Conservation (phyloP, 2,797 vertebrate genomes). For the Anguilla megastoma region DNA sequence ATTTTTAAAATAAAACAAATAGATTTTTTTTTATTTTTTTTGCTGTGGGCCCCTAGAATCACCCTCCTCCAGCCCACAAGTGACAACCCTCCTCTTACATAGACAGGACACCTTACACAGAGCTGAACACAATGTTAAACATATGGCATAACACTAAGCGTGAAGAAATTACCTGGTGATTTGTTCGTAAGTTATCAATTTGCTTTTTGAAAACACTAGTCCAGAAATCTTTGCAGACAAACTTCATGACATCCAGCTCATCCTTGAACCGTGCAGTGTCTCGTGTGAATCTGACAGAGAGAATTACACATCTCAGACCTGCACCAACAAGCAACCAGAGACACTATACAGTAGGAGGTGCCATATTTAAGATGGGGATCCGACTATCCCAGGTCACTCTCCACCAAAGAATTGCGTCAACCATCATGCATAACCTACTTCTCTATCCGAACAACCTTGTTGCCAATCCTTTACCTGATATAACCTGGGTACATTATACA, state of each 20-base stretch:
- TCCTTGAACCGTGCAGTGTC: constrained; percentile 94
- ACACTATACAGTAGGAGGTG: background rate
- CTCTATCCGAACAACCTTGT: background rate
- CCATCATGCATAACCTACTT: background rate
- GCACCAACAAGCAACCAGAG: background rate
- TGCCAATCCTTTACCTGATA: background rate
- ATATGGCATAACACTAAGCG: background rate
- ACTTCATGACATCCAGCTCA: constrained; percentile 96
- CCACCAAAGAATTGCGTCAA: background rate
- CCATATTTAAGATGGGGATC: background rate
- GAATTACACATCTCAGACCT: constrained; percentile 32
- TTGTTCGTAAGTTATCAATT: constrained; percentile 92
- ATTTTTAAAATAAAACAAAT: too few relatives aligned
- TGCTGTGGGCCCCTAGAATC: too few relatives aligned
- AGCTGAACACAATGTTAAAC: background rate
- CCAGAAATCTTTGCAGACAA: constrained; percentile 97
- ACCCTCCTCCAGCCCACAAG: background rate
- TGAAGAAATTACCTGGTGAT: constrained; percentile 81
- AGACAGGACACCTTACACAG: background rate
- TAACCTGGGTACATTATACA: background rate
- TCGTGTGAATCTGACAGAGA: constrained; percentile 85
- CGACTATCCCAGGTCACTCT: background rate
- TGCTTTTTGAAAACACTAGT: constrained; percentile 95
- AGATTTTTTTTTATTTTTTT: too few relatives aligned
- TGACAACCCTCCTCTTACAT: too few relatives aligned